Evolutionary conservation across 2,888 invertebrate genomes (phyloP).

Genomic region (Villa cingulata): DNA sequence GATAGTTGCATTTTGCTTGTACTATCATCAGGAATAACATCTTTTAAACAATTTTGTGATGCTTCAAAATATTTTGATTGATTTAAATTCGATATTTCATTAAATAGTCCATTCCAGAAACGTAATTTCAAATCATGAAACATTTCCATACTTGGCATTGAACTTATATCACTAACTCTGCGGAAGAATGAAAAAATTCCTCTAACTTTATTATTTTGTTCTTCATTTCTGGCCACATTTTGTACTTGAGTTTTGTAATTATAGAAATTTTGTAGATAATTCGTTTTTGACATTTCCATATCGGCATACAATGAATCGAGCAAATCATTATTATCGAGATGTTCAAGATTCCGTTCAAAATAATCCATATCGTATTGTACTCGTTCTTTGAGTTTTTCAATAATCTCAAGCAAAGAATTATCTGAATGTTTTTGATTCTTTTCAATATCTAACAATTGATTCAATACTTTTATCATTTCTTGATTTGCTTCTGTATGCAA

Average conservation of each 20-base stretch:
- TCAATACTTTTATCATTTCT: not conserved
- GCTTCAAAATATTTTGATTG: too few species aligned
- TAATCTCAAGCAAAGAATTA: too few species aligned
- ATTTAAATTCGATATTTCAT: not conserved
- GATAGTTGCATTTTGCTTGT: not conserved
- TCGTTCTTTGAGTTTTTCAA: not conserved
- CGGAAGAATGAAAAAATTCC: not conserved
- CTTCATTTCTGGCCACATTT: not conserved
- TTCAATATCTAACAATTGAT: not conserved
- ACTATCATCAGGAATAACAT: not conserved
- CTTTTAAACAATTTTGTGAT: not conserved
- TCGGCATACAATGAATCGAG: not conserved
- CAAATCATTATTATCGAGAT: not conserved
- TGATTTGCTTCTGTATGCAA: not conserved
- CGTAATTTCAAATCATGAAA: not conserved
- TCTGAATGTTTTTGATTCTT: not conserved
- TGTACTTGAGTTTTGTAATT: not conserved
- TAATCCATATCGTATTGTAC: not conserved
- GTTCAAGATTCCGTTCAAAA: not conserved
- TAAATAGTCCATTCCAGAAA: not conserved
- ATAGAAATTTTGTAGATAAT: not conserved
- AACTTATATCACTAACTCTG: not conserved
- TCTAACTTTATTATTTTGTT: not conserved
- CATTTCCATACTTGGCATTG: not conserved
- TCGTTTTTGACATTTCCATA: not conserved